Evolutionary conservation across 2,888 invertebrate species (phyloP).

Genomic region (Mythimna albipuncta): DNA sequence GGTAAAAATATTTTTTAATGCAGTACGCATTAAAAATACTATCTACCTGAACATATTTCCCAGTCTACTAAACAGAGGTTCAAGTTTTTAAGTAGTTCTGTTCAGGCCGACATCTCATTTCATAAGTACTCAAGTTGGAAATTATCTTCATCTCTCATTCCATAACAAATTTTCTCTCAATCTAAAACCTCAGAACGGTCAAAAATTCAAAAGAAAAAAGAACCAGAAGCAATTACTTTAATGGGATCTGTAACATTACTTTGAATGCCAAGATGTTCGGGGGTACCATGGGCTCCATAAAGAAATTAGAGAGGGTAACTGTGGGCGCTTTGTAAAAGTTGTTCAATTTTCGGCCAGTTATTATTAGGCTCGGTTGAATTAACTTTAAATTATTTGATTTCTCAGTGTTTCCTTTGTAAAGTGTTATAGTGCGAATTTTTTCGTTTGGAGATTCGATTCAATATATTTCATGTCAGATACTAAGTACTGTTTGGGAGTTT

Average conservation of each 20-base stretch:
- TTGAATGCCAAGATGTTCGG: constrained; percentile 22
- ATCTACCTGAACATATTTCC: too few relatives aligned
- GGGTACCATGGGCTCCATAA: constrained; percentile 24
- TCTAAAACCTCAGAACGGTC: constrained; percentile 8
- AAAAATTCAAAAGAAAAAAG: constrained; percentile 31
- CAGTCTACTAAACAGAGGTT: too few relatives aligned
- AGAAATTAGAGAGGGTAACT: constrained; percentile 36
- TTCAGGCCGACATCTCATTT: background rate
- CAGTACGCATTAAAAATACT: too few relatives aligned
- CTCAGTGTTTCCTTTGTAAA: background rate
- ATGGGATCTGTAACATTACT: constrained; percentile 29
- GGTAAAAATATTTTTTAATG: too few relatives aligned
- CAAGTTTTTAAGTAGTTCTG: background rate
- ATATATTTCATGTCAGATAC: too few relatives aligned
- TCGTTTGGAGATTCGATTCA: background rate
- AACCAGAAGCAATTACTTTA: constrained; percentile 36
- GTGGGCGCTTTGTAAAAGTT: constrained; percentile 37
- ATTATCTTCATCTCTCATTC: background rate
- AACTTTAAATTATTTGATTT: constrained; percentile 35
- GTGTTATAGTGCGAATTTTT: background rate
- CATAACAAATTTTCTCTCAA: background rate
- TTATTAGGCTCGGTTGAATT: constrained; percentile 21
- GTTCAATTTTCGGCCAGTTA: constrained; percentile 43
- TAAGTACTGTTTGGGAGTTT: background rate
- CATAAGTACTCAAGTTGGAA: background rate